A percentile compares a stretch with the other conserved stretches of the same genome.
Conservation (phyloP, 2,113 vertebrate genomes). For the Trematomus loennbergii region DNA sequence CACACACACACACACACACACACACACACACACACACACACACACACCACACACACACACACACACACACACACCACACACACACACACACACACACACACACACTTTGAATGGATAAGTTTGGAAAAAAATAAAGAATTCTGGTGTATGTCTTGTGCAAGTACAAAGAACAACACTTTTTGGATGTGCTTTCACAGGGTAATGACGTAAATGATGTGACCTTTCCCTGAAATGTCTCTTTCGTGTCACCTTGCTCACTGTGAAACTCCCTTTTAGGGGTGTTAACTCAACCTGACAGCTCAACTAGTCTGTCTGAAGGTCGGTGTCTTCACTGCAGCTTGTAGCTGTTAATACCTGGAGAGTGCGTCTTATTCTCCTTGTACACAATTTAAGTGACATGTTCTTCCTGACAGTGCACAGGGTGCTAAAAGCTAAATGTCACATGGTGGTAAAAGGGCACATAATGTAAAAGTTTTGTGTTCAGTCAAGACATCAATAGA, state of each 20-base stretch:
- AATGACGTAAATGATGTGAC: conserved; percentile 62
- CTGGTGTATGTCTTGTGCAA: conserved; percentile 7
- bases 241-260: conserved; percentile 41
- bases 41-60: no score
- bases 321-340: conserved; percentile 45
- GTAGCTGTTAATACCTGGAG: conserved; percentile 53
- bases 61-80: neutral
- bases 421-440: conserved; percentile 21
- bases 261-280: conserved; percentile 18
- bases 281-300: conserved; percentile 56
- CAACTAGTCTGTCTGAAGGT: conserved; percentile 58
- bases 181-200: conserved; percentile 31
- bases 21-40: conserved; percentile 1
- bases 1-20: neutral
- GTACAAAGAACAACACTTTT: conserved; percentile 13
- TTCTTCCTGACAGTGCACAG: conserved; percentile 13
- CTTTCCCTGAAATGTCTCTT: conserved; percentile 49
- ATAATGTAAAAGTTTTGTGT: neutral
- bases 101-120: conserved; percentile 22
- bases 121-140: conserved; percentile 19
- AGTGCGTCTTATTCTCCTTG: conserved; percentile 12
- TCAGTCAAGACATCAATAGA: conserved; percentile 19
- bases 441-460: conserved; percentile 41
- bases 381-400: conserved; percentile 1
- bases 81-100: neutral